A percentile compares a stretch with the other conserved stretches of the same genome.
These are phyloP conservation scores for Zaprionus obscuricornis DNA, from an alignment of 2,888 invertebrate genomes.

Conservation along the genomic window DNA sequence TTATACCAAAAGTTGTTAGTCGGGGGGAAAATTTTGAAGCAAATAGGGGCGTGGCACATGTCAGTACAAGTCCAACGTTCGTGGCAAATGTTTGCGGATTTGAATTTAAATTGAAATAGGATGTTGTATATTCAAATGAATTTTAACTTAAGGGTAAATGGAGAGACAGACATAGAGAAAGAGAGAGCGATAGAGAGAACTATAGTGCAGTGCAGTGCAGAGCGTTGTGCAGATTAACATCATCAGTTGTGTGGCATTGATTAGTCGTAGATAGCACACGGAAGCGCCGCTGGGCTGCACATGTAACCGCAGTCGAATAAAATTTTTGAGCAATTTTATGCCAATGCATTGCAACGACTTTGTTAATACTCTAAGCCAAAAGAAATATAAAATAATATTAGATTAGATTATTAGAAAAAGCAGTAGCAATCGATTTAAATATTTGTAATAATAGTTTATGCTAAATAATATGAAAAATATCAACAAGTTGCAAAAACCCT, in stretches of 20 bases:
- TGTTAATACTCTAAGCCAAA: slow-evolving; percentile 16
- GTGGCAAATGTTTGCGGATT: slow-evolving; percentile 80
- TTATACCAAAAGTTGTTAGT: slow-evolving; percentile 2
- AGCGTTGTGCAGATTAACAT: slow-evolving; percentile 76
- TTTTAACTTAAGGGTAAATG: slow-evolving; percentile 80
- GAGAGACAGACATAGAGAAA: slow-evolving; percentile 15
- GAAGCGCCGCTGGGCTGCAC: slow-evolving; percentile 57
- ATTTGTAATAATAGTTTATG: no score
- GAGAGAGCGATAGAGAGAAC: neutral
- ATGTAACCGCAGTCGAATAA: slow-evolving; percentile 59
- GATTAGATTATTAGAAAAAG: no score
- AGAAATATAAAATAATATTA: no score
- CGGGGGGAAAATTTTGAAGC: no score
- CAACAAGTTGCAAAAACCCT: no score
- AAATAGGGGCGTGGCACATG: slow-evolving; percentile 67
- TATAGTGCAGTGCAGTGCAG: slow-evolving; percentile 24
- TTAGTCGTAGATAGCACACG: slow-evolving; percentile 77
- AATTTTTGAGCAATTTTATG: slow-evolving; percentile 14
- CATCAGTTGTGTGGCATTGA: slow-evolving; percentile 80
- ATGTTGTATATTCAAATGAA: slow-evolving; percentile 81
- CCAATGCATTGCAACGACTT: neutral
- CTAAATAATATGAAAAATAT: no score
- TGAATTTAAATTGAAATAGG: slow-evolving; percentile 83
- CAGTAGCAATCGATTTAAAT: no score
- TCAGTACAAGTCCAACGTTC: slow-evolving; percentile 62